Base-by-base conservation (phyloP, 2,888 invertebrate genomes). In the Lithophane leautieri region DNA sequence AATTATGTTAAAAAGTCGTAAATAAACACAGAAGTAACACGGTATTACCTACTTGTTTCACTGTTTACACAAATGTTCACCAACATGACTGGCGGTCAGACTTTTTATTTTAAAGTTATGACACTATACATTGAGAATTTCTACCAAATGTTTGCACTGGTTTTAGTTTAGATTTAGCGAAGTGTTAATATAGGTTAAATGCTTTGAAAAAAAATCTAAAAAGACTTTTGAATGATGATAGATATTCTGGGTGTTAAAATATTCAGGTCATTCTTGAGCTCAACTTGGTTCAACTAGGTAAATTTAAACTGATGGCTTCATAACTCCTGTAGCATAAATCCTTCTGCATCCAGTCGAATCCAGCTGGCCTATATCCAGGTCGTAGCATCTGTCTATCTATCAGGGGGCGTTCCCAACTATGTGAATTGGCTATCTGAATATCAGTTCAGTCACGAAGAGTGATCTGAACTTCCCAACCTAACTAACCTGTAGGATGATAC, bases 41-140 rank as follows among this genome's bases (percentile, higher is more conserved):
- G 19, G 70, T 67, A 73, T 58, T 65, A 85, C 62, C 44, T 65
- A 56, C 22, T 47, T 56, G 54, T 68, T 54, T 19, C 28, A 56
- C 28, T 22, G 11, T 85, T 86, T 86, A 84, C 75, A 78, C 78
- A 84, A 76, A 76, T 84, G 86, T 67, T 47, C 52, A 11, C 16
- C 44, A 16, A 69, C 28, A 71, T 67, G 73, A 83, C 61, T 63
- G 76, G 47, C 75, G 66, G 70, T 56, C 72, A 28, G 52, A 34
- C 61, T 54, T 78, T 78, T 72, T 73, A 73, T 81, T 69, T 71
- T 68, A 61, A 52, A 67, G 28, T 75, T 81, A 74, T 84, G 76
- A 81, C 76, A 81, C 47, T 65, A 70, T 65, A 76, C 56, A 65
- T 40, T 52, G 67, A 73, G 67, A 78, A 85, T 85, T 71, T 67